phyloP scores from a whole-genome alignment of 2,113 vertebrate species.

The Dicentrarchus labrax region DNA sequence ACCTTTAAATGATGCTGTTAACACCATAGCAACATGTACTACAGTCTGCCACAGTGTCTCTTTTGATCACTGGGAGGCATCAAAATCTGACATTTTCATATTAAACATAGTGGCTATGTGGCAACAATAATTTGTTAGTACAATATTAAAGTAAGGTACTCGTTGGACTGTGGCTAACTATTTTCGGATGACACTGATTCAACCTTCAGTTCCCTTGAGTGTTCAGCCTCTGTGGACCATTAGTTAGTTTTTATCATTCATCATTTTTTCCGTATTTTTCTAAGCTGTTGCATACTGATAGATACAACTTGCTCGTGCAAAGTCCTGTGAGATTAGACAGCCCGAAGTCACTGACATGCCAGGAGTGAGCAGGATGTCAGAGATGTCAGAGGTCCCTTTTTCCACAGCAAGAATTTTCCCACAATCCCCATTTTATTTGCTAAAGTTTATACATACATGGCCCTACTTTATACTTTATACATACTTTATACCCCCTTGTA shows the following conservation, averaged over 20 bases:
- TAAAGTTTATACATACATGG: background rate
- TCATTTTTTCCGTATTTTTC: background rate
- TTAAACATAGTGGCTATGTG: too few relatives aligned
- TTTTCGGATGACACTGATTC: background rate
- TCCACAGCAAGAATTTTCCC: constrained; percentile 23
- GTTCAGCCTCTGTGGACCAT: background rate
- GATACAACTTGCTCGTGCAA: background rate
- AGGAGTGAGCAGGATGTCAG: constrained; percentile 12
- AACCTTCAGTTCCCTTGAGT: background rate
- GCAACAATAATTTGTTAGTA: too few relatives aligned
- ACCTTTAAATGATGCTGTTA: too few relatives aligned
- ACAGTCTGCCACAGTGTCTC: too few relatives aligned
- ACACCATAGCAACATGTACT: too few relatives aligned
- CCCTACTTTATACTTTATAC: background rate
- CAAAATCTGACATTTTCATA: too few relatives aligned
- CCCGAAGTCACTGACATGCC: background rate
- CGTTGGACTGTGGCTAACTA: too few relatives aligned
- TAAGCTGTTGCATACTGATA: background rate
- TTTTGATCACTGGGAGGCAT: too few relatives aligned
- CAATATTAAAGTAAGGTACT: too few relatives aligned
- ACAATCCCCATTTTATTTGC: background rate
- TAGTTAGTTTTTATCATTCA: background rate
- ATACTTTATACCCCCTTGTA: background rate
- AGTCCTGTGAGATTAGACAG: constrained; percentile 21
- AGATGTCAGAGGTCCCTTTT: background rate